These are phyloP conservation scores for Cryptus armator DNA, from an alignment of 2,888 invertebrate species.

Conservation along the genomic window DNA sequence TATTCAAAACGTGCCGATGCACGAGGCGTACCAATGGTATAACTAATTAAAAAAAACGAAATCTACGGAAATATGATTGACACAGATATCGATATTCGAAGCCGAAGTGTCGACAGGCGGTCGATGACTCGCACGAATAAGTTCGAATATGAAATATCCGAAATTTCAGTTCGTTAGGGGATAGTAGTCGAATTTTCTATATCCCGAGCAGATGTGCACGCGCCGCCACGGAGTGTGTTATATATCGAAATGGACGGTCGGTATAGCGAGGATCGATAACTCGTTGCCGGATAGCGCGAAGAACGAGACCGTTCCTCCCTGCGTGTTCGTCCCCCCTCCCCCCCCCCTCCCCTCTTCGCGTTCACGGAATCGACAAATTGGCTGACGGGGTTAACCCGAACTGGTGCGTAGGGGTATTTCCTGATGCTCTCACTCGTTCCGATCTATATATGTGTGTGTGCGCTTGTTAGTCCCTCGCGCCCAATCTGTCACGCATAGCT, in stretches of 20 bases:
- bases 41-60: no score
- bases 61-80: background rate
- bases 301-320: constrained; percentile 35
- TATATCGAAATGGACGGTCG: constrained; percentile 36
- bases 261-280: constrained; percentile 56
- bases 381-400: constrained; percentile 66
- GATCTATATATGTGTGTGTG: constrained; percentile 38
- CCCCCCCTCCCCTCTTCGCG: background rate
- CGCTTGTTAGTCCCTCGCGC: constrained; percentile 78
- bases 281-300: constrained; percentile 55
- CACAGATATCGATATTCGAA: background rate
- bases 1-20: no score
- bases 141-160: background rate
- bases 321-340: background rate
- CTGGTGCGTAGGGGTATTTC: constrained; percentile 66
- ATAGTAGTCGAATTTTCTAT: constrained; percentile 21
- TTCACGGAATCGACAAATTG: constrained; percentile 77
- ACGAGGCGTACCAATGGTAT: no score
- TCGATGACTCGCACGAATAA: background rate
- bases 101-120: background rate
- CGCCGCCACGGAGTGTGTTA: constrained; percentile 18
- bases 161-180: constrained; percentile 7
- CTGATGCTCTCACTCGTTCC: constrained; percentile 55
- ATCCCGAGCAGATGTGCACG: background rate
- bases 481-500: constrained; percentile 77